Base-by-base conservation (phyloP, 2,113 vertebrate genomes). In the Loxodonta africana region DNA sequence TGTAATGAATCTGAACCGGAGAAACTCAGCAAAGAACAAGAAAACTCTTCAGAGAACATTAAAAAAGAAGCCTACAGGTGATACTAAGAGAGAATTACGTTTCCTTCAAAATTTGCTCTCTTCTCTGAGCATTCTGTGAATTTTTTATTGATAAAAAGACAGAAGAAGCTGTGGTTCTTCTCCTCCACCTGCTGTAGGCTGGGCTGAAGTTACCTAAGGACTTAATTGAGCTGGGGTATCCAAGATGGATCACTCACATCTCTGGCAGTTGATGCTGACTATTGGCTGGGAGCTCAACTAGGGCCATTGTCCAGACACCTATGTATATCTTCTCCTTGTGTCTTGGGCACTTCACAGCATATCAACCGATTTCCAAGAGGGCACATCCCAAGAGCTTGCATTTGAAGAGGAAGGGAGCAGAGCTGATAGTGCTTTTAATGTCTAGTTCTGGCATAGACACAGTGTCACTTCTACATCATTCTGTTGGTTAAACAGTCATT, bases 61-160 rank as follows among this genome's bases (percentile, higher is more conserved):
- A 63, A 33, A 88, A 89, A 91, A 88, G 14, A 65, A 57, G 83
- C 23, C 25, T 51, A 77, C 33, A 80, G 3, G 28, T 82, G 92
- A 83, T 83, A 78, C 18, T 2, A 30, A 82, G 5, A 48, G 5
- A 96, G 5, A 2, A 83, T 30, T 41, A n/a, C 2, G 5, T 71
- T 88, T 95, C 41, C 21, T 41, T 74, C 23, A 86, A 89, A 91
- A 41, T 80, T 90, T 86, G 73, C 73, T 95, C 46, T 95, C 62
- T 80, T 95, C 23, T 92, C 48, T 65, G 10, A 23, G 46, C 8
- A 89, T 80, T 88, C 37, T 69, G 25, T 76, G 23, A 63, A 46
- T 69, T 63, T 95, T 89, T 57, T 53, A 46, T 83, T 53, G 7
- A 51, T 57, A 84, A 51, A 7, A 78, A 18, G 83, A 73, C 4